Base-by-base conservation (phyloP, 2,113 vertebrate species). In the Barnardius zonarius region DNA sequence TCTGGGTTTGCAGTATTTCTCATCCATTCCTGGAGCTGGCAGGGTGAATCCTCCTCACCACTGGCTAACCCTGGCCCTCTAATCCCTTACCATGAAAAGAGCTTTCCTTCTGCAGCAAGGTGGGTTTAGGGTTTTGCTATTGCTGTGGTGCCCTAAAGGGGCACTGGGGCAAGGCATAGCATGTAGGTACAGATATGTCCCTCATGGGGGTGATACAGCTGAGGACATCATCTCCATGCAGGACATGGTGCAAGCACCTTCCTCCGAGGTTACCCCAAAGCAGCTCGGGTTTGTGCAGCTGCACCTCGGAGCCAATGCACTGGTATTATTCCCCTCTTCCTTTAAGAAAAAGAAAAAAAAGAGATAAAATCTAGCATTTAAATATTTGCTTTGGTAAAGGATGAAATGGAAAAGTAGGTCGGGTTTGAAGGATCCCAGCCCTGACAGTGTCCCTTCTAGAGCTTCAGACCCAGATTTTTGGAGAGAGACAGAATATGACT, bases 401-500 rank as follows among this genome's bases (percentile, higher is more conserved):
- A 87, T 69, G 88, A 79, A 91, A 70, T 44, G 39, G 70, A 79
- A 97, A 97, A 97, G 77, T 96, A 96, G 96, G 96, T 95, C 91
- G 3, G 55, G 79, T 95, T 89, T 97, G 92, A 96, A 95, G 96
- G 80, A 96, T 93, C 54, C 15, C 70, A 87, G 77, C 81, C 86
- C 86, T 96, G 95, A 96, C 93, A 95, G 77, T 11, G 12, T 96
- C 88, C 95, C 69, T 93, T 86, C 74, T 73, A 84, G 80, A 96
- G 74, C 61, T 94, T 88, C 90, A 96, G 54, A 90, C 51, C n/a
- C 69, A 89, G 41, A 61, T 66, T 95, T 94, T 87, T 17, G 83
- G 91, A 88, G 74, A 72, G 86, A 93, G 89, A 92, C 83, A 61
- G 76, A 70, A 64, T 19, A 77, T 62, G 92, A 95, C 86, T 94